Conservation (phyloP, 2,797 vertebrate genomes). For the Ctenosaura bakeri region DNA sequence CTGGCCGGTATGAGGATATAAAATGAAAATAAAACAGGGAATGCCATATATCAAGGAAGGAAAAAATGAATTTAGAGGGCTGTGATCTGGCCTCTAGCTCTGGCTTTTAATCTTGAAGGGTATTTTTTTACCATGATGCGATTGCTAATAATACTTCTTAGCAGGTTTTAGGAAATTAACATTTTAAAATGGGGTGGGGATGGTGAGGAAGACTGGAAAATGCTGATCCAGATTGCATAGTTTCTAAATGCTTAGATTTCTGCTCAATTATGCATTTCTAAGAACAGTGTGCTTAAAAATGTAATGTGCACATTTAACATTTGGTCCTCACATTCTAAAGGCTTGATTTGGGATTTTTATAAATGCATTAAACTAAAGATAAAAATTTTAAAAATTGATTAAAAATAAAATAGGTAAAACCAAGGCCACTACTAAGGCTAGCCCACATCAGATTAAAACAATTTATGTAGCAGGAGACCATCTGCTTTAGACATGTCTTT, state of each 20-base stretch:
- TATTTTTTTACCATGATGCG: constrained; percentile 46
- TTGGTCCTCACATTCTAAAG: not conserved
- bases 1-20: constrained; percentile 46
- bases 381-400: not conserved
- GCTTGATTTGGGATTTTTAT: not conserved
- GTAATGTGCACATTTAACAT: not conserved
- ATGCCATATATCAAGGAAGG: constrained; percentile 57
- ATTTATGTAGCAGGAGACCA: not conserved
- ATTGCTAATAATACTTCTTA: constrained; percentile 51
- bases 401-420: not conserved
- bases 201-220: constrained; percentile 12
- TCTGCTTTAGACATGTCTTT: not conserved
- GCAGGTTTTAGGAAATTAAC: constrained; percentile 36
- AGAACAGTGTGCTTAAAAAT: not conserved
- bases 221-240: constrained; percentile 41
- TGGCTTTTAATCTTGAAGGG: constrained; percentile 52
- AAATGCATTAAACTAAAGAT: not conserved
- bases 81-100: constrained; percentile 47
- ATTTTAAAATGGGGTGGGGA: constrained; percentile 37
- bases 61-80: constrained; percentile 57
- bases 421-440: not conserved
- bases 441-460: not conserved
- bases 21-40: constrained; percentile 61
- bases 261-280: not conserved
- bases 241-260: not conserved